These are phyloP conservation scores for Sesia apiformis DNA, from an alignment of 2,888 invertebrate species.

Conservation along the genomic window DNA sequence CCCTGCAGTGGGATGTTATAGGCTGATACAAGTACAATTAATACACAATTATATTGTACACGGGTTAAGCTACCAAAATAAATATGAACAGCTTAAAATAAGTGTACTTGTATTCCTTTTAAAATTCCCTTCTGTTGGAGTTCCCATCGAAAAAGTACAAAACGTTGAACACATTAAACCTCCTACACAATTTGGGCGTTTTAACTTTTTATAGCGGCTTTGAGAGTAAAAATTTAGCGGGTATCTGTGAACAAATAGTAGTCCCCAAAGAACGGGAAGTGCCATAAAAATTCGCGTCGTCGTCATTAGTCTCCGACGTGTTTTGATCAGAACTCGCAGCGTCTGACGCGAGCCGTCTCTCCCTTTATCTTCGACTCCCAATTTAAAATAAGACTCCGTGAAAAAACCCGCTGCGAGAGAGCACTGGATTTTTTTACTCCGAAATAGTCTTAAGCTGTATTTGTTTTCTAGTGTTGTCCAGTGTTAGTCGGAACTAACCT, in stretches of 20 bases:
- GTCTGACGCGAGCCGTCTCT: slow-evolving; percentile 18
- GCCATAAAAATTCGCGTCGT: slow-evolving; percentile 61
- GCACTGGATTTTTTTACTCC: slow-evolving; percentile 35
- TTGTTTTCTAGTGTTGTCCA: slow-evolving; percentile 10
- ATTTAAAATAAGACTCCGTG: slow-evolving; percentile 36
- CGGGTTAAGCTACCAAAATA: background rate
- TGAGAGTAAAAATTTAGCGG: slow-evolving; percentile 50
- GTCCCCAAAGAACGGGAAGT: slow-evolving; percentile 50
- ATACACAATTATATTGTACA: background rate
- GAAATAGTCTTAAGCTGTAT: slow-evolving; percentile 19
- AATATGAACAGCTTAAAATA: background rate
- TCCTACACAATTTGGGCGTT: slow-evolving; percentile 31
- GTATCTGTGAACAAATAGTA: slow-evolving; percentile 53
- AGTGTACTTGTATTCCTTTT: too few relatives aligned
- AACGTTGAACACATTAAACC: slow-evolving; percentile 29
- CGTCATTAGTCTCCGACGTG: slow-evolving; percentile 68
- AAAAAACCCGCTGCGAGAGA: slow-evolving; percentile 30
- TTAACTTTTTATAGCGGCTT: slow-evolving; percentile 48
- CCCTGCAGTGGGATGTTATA: too few relatives aligned
- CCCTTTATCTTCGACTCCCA: slow-evolving; percentile 43
- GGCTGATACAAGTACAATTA: too few relatives aligned
- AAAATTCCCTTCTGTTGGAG: too few relatives aligned
- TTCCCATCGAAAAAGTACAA: slow-evolving; percentile 4
- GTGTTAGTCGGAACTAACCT: background rate
- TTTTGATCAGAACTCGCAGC: slow-evolving; percentile 30